A percentile compares a stretch with the other conserved stretches of the same genome.
phyloP scores from a whole-genome alignment of 2,888 invertebrate species.

The Polietes domitor region DNA sequence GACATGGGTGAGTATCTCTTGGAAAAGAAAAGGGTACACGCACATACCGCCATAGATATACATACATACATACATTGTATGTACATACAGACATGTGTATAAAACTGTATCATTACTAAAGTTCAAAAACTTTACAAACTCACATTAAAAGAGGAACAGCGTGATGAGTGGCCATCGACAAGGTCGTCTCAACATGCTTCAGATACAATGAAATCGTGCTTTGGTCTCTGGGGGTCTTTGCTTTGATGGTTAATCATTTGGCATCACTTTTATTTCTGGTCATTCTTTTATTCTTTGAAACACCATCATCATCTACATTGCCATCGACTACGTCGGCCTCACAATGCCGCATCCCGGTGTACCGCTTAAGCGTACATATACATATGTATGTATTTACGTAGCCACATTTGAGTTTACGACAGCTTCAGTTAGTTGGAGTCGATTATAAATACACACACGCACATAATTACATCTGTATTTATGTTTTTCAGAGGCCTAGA shows the following conservation, averaged over 20 bases:
- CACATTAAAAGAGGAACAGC: background rate
- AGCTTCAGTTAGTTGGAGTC: too few relatives aligned
- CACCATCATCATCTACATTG: constrained; percentile 27
- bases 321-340: background rate
- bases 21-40: too few relatives aligned
- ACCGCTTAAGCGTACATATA: constrained; percentile 32
- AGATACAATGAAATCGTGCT: constrained; percentile 24
- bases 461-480: too few relatives aligned
- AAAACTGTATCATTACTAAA: background rate
- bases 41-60: too few relatives aligned
- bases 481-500: too few relatives aligned
- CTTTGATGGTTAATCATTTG: constrained; percentile 5
- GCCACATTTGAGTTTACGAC: too few relatives aligned
- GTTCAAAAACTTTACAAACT: background rate
- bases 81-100: background rate
- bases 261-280: background rate
- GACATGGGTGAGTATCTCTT: background rate
- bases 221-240: constrained; percentile 19
- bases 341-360: background rate
- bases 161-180: constrained; percentile 48
- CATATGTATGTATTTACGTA: too few relatives aligned
- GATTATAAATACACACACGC: too few relatives aligned
- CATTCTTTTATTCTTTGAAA: constrained; percentile 16
- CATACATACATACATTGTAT: too few relatives aligned
- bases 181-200: constrained; percentile 39